Evolutionary conservation across 2,797 vertebrate species (phyloP).

Genomic region (Paramormyrops hopkinsi): DNA sequence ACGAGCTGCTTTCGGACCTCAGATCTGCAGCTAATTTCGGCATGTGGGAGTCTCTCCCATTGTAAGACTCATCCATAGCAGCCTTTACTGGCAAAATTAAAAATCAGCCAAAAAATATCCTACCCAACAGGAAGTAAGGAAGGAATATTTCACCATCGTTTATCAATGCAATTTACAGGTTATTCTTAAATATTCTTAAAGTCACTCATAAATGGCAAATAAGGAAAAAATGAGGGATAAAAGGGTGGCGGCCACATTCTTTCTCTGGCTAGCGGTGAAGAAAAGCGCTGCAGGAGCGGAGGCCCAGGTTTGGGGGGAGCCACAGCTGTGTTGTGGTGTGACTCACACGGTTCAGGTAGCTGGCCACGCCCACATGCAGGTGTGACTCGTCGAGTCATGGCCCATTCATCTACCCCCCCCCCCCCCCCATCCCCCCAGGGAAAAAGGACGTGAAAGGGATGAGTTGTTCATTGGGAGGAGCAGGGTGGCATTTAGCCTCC

Average conservation of each 20-base stretch:
- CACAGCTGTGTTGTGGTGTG: not conserved
- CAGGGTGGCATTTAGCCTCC: not conserved
- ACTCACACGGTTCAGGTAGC: slow-evolving; percentile 12
- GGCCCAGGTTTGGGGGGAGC: not conserved
- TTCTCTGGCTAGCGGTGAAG: not conserved
- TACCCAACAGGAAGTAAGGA: not conserved
- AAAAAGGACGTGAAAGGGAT: not conserved
- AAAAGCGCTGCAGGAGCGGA: not conserved
- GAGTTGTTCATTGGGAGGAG: not conserved
- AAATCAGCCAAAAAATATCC: not conserved
- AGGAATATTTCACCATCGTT: not conserved
- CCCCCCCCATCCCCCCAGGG: not conserved
- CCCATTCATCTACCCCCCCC: not conserved
- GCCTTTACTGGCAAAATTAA: not conserved
- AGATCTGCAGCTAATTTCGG: not conserved
- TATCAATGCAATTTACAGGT: not conserved
- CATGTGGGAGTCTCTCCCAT: not conserved
- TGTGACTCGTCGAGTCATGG: slow-evolving; percentile 6
- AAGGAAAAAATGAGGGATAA: not conserved
- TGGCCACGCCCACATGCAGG: not conserved
- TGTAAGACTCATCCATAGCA: not conserved
- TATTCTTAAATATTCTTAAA: not conserved
- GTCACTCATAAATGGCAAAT: not conserved
- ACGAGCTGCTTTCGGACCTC: not conserved
- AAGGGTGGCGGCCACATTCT: not conserved